Evolutionary conservation across 2,888 invertebrate genomes (phyloP), one percentile per base, ranked within the genome.

Genomic region (Ornithoptera alexandrae): DNA sequence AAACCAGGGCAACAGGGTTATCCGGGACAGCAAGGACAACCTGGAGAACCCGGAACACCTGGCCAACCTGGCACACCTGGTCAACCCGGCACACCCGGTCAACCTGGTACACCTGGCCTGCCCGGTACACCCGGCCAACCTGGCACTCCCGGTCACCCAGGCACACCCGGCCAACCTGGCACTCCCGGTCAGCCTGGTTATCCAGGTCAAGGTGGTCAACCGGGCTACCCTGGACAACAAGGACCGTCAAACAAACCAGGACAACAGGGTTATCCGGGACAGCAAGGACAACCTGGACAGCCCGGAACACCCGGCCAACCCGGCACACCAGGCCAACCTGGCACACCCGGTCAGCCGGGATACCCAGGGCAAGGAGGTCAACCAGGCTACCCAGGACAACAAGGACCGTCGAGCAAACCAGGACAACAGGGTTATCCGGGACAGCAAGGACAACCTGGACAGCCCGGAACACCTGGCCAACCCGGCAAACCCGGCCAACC

Each of bases 91-190:
- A 71, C 72, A 10, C 77, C 79, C 15, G 76, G 78, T 36, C 59
- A 70, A 7, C 78, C 76, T 57, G 78, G 77, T 12, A 72, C 36
- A 78, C 2, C 3, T 0, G 24, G 24, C 4, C 24, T 2, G 24
- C 72, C 67, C 24, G 73, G 74, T 8, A 2, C 22, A 17, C 72
- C 73, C 36, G 74, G 74, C n/a, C 50, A 67, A 78, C 80, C 80
- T 68, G 81, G 75, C 3, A 90, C 20, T 12, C 75, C 76, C 42
- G 76, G 77, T 20, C 67, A 76, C 5, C 76, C 75, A 7, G 73
- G 73, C 15, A n/a, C 15, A n/a, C 79, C 76, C 18, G 81, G 24
- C 3, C 24, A 24, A 3, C 24, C 24, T 24, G 24, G n/a, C n/a
- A 22, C 22, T 22, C 22, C 22, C 22, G 22, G 22, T 22, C 22